Conservation (phyloP, 2,113 vertebrate species). For the Burhinus bistriatus region DNA sequence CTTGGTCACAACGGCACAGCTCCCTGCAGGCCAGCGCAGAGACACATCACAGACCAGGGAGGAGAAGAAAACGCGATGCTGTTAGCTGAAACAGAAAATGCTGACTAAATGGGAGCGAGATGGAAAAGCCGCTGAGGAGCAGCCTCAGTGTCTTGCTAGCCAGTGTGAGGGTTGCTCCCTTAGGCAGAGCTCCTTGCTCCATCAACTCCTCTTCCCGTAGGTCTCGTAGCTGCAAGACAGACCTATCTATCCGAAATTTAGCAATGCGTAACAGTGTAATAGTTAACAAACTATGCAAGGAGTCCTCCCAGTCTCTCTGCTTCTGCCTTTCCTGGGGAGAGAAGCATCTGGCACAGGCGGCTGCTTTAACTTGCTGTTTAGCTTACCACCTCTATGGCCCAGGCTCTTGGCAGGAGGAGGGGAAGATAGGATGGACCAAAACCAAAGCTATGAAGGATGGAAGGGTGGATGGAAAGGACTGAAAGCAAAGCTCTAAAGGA, state of each 20-base stretch:
- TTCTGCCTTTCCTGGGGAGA: background rate
- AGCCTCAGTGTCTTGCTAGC: background rate
- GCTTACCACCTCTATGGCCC: background rate
- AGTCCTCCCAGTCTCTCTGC: background rate
- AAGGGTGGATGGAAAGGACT: background rate
- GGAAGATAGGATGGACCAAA: background rate
- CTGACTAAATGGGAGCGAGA: background rate
- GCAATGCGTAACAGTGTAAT: rapidly evolving
- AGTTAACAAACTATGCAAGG: background rate
- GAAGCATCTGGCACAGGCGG: background rate
- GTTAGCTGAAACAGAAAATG: background rate
- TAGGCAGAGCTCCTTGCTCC: background rate
- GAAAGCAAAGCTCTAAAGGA: background rate
- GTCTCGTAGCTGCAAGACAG: background rate
- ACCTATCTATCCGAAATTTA: background rate
- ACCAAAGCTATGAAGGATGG: background rate
- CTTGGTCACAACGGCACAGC: background rate
- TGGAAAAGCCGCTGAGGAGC: background rate
- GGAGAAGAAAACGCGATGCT: background rate
- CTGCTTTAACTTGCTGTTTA: background rate
- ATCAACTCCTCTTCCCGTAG: background rate
- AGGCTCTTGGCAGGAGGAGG: background rate
- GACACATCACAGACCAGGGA: background rate
- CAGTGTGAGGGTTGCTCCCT: background rate
- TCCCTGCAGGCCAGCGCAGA: background rate